Evolutionary conservation across 2,888 invertebrate genomes (phyloP).

Genomic region (Acleris emargana): DNA sequence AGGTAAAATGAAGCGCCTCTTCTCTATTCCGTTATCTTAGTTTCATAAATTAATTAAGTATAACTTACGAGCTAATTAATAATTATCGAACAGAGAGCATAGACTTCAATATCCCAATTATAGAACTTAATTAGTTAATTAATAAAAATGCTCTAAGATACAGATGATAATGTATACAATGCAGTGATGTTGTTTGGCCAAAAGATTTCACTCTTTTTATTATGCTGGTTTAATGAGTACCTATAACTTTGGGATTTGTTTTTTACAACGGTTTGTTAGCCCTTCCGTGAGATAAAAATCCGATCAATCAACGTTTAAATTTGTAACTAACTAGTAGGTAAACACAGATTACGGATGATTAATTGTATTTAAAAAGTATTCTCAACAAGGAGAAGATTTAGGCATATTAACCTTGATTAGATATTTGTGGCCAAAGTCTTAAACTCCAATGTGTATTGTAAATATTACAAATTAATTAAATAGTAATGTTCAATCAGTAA

Average conservation of each 20-base stretch:
- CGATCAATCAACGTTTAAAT: slow-evolving; percentile 10
- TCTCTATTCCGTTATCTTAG: slow-evolving; percentile 18
- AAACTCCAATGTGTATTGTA: too few relatives aligned
- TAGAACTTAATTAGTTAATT: slow-evolving; percentile 3
- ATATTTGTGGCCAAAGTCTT: too few relatives aligned
- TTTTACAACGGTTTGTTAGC: too few relatives aligned
- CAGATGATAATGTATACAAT: neutral
- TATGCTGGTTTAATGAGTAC: neutral
- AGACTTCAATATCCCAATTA: slow-evolving; percentile 6
- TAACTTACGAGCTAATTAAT: slow-evolving; percentile 8
- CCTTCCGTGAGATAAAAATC: neutral
- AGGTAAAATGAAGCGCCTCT: slow-evolving; percentile 2
- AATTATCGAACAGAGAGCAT: slow-evolving; percentile 9
- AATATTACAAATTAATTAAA: too few relatives aligned
- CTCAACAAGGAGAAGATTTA: neutral
- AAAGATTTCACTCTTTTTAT: neutral
- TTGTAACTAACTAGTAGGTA: neutral
- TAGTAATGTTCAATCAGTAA: too few relatives aligned
- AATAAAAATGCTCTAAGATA: neutral
- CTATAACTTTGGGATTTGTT: too few relatives aligned
- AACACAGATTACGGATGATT: slow-evolving; percentile 9
- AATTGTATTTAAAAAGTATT: neutral
- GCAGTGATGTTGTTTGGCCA: neutral
- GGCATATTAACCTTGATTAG: too few relatives aligned
- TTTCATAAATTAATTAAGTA: slow-evolving; percentile 4